Evolutionary conservation across 2,888 invertebrate genomes (phyloP).

Genomic region (Phortica okadai): DNA sequence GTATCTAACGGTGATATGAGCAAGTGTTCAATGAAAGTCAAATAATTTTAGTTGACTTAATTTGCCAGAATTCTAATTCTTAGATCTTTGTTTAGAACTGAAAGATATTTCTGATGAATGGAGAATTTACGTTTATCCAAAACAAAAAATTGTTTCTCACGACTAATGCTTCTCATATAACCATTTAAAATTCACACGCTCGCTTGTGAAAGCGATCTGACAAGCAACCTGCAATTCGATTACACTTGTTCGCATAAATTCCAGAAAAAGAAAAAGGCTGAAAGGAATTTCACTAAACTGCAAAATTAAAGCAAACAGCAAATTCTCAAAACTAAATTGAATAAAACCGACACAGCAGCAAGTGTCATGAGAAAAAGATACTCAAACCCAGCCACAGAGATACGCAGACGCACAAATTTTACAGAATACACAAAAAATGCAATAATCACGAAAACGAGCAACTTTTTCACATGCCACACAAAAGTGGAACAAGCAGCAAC

Average conservation of each 20-base stretch:
- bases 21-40: not conserved
- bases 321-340: conserved; percentile 26
- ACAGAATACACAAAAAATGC: conserved; percentile 70
- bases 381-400: conserved; percentile 49
- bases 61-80: no score
- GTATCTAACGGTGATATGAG: not conserved
- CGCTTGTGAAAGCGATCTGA: conserved; percentile 28
- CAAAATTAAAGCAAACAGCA: conserved; percentile 10
- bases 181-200: conserved; percentile 66
- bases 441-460: conserved; percentile 61
- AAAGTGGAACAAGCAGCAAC: conserved; percentile 31
- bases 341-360: conserved; percentile 46
- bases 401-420: conserved; percentile 52
- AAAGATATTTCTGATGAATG: no score
- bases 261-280: conserved; percentile 43
- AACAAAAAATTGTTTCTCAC: not conserved
- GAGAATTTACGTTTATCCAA: no score
- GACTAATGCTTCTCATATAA: conserved; percentile 51
- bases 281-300: conserved; percentile 20
- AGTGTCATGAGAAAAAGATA: conserved; percentile 34
- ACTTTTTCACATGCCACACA: conserved; percentile 67
- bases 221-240: conserved; percentile 55
- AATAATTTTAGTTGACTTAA: no score
- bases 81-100: no score
- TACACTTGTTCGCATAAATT: conserved; percentile 66